phyloP scores from a whole-genome alignment of 2,888 invertebrate species.

The Pandemis heparana region DNA sequence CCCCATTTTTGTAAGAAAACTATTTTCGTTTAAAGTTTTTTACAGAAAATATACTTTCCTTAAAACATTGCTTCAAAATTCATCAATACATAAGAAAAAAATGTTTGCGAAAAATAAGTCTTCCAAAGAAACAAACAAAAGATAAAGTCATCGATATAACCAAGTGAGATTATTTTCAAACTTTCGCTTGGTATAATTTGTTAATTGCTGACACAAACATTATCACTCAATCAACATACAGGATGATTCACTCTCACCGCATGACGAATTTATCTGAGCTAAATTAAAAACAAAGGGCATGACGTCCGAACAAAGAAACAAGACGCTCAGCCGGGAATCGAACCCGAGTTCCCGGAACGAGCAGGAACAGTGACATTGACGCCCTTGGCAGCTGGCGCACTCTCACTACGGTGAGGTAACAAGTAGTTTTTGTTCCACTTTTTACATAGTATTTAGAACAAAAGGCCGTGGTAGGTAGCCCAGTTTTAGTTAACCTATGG shows the following conservation, averaged over 20 bases:
- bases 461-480: background rate
- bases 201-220: background rate
- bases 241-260: background rate
- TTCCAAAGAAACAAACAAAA: too few relatives aligned
- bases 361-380: slow-evolving; percentile 26
- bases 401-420: background rate
- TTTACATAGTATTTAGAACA: slow-evolving; percentile 5
- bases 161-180: background rate
- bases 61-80: too few relatives aligned
- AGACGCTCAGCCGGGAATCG: slow-evolving; percentile 20
- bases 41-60: too few relatives aligned
- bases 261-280: background rate
- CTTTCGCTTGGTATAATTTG: background rate
- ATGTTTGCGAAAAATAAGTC: too few relatives aligned
- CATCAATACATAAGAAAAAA: too few relatives aligned
- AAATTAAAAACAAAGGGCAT: slow-evolving; percentile 26
- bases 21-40: too few relatives aligned
- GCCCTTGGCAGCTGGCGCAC: slow-evolving; percentile 21
- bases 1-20: too few relatives aligned
- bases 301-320: slow-evolving; percentile 5
- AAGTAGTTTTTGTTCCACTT: slow-evolving; percentile 28
- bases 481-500: too few relatives aligned
- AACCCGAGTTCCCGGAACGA: slow-evolving; percentile 28
- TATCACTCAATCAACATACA: too few relatives aligned
- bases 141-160: too few relatives aligned